These are phyloP conservation scores for Zaprionus davidi DNA, from an alignment of 1,140 invertebrate genomes.

Conservation along the genomic window DNA sequence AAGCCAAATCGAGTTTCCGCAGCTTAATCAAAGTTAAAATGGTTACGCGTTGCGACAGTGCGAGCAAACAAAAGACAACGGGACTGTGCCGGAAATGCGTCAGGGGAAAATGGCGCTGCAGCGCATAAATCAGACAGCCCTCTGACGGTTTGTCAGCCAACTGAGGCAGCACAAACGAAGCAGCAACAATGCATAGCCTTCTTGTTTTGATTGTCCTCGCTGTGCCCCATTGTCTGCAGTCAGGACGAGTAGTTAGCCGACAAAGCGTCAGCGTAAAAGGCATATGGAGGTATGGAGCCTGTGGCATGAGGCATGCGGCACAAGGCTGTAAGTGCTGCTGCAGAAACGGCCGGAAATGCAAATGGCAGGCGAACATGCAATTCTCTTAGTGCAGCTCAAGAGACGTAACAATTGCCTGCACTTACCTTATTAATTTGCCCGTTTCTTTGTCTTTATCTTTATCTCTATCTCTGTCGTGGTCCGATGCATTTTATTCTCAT, in stretches of 20 bases:
- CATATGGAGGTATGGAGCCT: background rate
- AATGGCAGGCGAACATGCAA: constrained; percentile 25
- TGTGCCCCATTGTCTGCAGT: constrained; percentile 66
- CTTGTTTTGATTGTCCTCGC: constrained; percentile 18
- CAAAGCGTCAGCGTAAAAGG: constrained; percentile 4
- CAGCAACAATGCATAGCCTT: constrained; percentile 12
- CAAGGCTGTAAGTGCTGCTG: background rate
- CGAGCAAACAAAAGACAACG: constrained; percentile 59
- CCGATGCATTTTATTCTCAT: constrained; percentile 32
- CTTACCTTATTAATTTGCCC: constrained; percentile 71
- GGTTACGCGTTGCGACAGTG: constrained; percentile 48
- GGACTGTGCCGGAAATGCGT: constrained; percentile 67
- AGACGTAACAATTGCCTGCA: constrained; percentile 70
- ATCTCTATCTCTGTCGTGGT: background rate
- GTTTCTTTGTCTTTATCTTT: constrained; percentile 30
- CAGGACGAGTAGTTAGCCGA: constrained; percentile 30
- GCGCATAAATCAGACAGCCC: constrained; percentile 67
- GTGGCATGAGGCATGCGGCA: background rate
- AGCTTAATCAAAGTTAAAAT: constrained; percentile 78
- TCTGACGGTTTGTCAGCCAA: constrained; percentile 45
- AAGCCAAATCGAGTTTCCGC: constrained; percentile 73
- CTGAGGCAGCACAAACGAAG: constrained; percentile 32
- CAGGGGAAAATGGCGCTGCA: constrained; percentile 69
- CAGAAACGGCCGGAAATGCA: constrained; percentile 38
- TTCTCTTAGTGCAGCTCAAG: constrained; percentile 24